Evolutionary conservation across 1,140 invertebrate species (phyloP), one percentile per base, ranked within the genome.

Genomic region (Campoletis sonorensis): DNA sequence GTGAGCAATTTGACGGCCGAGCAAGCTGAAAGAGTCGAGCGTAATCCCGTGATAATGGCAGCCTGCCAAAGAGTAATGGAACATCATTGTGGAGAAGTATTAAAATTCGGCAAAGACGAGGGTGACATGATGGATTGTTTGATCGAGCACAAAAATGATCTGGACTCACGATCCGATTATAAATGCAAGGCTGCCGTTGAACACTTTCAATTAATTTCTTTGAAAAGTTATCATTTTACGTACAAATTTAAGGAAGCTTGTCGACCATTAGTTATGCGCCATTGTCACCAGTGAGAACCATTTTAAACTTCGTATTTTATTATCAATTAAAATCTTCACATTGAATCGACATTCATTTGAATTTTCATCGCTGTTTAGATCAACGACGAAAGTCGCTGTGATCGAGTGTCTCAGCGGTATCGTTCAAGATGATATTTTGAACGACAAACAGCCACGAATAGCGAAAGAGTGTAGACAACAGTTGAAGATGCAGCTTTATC

Each of bases 231-330:
- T 89, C 95, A 95, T 87, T 99, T 99, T 90, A 98, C 96, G 26
- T 97, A 96, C 85, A 98, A 98, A 89, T 99, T 99, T 90, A 99
- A 99, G 92, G 95, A 98, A 88, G 96, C 97, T 0, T 99, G 98
- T 87, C 95, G 96, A 86, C 93, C 94, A 13, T 95, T 97, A 91
- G 98, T 98, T 0, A 93, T 95, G 70, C 93, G 95, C 84, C 96
- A 95, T 90, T 99, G 98, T 92, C 93, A 94, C 10, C 92, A 93
- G 83, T 90, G 91, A 81, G 91, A 91, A 86, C 91, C 87, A 75
- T 93, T 51, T 45, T 11, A 11, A 45, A 13, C 8, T 45, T 45
- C 11, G 1, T 45, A 10, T 45, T 45, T 45, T 45, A 78, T 67
- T 70, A 30, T 33, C 77, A 73, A 76, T 85, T 83, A 81, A 18